Evolutionary conservation across 2,113 vertebrate species (phyloP).

Genomic region (Potamarius usumacintae): DNA sequence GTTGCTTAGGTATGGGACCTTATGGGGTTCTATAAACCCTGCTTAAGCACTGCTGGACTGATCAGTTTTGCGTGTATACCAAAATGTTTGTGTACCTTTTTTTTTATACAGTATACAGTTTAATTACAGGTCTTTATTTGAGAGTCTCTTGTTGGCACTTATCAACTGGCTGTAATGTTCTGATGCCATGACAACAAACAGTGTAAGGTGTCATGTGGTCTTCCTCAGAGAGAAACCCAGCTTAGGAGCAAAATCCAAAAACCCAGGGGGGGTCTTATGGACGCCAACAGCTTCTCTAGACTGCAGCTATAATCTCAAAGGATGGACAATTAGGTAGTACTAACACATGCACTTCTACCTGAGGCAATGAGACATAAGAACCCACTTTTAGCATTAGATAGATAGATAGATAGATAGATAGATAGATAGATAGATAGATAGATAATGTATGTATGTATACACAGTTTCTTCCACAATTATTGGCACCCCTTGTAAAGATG

Average conservation of each 20-base stretch:
- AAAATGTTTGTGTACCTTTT: not conserved
- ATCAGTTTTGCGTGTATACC: not conserved
- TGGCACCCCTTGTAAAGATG: no score
- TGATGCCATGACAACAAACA: conserved; percentile 72
- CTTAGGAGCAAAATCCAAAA: conserved; percentile 37
- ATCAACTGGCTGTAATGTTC: conserved; percentile 59
- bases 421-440: not conserved
- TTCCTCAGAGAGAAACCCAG: conserved; percentile 55
- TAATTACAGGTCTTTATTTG: conserved; percentile 36
- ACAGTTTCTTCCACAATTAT: no score
- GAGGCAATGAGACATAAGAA: conserved; percentile 64
- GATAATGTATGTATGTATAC: no score
- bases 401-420: no score
- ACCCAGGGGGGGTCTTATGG: conserved; percentile 52
- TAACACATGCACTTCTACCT: conserved; percentile 61
- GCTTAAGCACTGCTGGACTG: not conserved
- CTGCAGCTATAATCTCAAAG: conserved; percentile 53
- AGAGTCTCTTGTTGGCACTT: conserved; percentile 51
- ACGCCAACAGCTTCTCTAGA: conserved; percentile 70
- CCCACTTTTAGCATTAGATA: not conserved
- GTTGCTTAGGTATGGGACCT: not conserved
- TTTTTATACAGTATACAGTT: conserved; percentile 37
- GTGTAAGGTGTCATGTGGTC: conserved; percentile 50
- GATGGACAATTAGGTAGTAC: conserved; percentile 62
- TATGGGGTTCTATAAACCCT: not conserved